Base-by-base conservation (phyloP, 1,140 invertebrate species). In the Musca domestica region DNA sequence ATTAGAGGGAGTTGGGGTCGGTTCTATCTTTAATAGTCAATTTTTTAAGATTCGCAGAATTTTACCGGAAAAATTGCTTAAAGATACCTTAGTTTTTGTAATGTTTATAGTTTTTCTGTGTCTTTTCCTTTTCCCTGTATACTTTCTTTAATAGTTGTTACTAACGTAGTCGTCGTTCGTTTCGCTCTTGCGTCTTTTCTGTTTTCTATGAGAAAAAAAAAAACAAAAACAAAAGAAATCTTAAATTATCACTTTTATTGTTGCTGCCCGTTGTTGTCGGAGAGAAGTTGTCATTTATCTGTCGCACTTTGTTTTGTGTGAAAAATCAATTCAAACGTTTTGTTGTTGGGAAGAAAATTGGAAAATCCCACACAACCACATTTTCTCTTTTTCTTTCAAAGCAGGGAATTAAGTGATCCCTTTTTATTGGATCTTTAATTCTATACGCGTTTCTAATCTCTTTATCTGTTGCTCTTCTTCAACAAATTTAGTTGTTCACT, bases 241-340 rank as follows among this genome's bases (percentile, higher is more conserved):
- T 61, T 22, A 25, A 61, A 61, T 19, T 34, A 61, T 17, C 56
- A 41, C 56, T 41, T 41, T 41, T 41, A 2, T 41, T 41, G 34
- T 41, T 41, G 34, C 12, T 4, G 27, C 27, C 9, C 27, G 27
- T 9, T 41, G 34, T 41, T 41, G 34, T 10, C 34, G 4, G 34
- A 41, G 34, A 2, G 34, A 41, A 41, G 34, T 41, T 61, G 56
- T 61, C 52, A 22, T 54, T 25, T 54, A 20, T 12, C 10, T 30
- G 25, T 30, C 17, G 30, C 25, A n/a, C 30, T 58, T 58, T 58
- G 23, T 58, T 58, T 19, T 58, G 30, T 48, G 63, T 48, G 63
- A 64, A 64, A 64, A 64, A 64, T 64, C 63, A 64, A 64, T 64
- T 64, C 47, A 48, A 64, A n/a, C 14, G 56, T 34, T 9, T 61